Percentiles rank a stretch among this genome's conserved stretches.
These are phyloP conservation scores for Cephalopachus bancanus DNA, from an alignment of 2,797 vertebrate species.

Conservation along the genomic window DNA sequence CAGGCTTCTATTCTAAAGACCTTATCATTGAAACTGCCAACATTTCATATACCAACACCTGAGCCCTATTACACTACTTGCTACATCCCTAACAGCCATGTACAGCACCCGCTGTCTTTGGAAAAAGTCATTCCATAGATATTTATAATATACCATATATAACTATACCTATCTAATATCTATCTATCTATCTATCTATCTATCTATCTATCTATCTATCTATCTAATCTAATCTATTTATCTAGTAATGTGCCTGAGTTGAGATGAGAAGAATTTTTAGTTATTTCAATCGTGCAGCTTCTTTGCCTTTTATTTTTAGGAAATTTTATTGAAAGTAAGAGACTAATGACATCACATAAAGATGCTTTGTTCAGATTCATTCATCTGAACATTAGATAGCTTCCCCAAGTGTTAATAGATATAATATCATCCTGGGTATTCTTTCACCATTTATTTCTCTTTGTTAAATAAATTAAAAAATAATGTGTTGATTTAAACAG, in stretches of 20 bases:
- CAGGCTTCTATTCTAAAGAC: too few species aligned
- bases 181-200: too few species aligned
- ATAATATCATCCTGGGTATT: neutral
- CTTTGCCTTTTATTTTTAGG: conserved; percentile 15
- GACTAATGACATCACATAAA: neutral
- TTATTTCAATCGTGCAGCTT: neutral
- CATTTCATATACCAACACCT: too few species aligned
- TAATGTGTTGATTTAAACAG: neutral
- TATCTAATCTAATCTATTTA: too few species aligned
- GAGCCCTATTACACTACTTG: too few species aligned
- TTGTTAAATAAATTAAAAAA: conserved; percentile 35
- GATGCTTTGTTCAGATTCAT: neutral
- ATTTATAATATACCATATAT: neutral
- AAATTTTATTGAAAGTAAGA: neutral
- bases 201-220: too few species aligned
- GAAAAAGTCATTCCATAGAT: neutral
- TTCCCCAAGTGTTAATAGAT: neutral
- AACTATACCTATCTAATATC: too few species aligned
- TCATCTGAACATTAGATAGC: neutral
- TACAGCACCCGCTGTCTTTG: too few species aligned
- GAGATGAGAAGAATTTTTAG: neutral
- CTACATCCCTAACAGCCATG: too few species aligned
- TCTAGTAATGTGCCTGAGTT: neutral
- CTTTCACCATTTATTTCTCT: neutral
- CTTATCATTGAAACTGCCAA: too few species aligned